A percentile compares a stretch with the other conserved stretches of the same genome.
Evolutionary conservation across 2,797 vertebrate genomes (phyloP).

Genomic region (Neosilurus hyrtlii): DNA sequence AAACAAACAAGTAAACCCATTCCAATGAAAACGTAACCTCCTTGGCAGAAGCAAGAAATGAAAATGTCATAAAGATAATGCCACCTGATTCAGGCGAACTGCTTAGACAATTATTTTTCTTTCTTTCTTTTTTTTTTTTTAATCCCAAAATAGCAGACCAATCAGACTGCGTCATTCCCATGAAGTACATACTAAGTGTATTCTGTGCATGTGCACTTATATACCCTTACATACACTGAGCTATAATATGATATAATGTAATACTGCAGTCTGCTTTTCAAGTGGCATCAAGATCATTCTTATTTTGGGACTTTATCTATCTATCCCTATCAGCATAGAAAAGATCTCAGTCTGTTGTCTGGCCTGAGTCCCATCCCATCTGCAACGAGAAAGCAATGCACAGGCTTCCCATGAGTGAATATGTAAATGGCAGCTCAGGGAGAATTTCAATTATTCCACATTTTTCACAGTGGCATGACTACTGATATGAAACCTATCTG

Average conservation of each 20-base stretch:
- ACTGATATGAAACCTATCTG: conserved; percentile 36
- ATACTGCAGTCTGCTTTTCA: not conserved
- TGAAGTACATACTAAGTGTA: too few species aligned
- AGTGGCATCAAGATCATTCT: not conserved
- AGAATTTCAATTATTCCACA: conserved; percentile 53
- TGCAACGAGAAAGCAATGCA: conserved; percentile 34
- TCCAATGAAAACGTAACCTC: too few species aligned
- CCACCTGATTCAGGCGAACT: too few species aligned
- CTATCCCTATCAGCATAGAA: not conserved
- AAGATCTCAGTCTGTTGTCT: conserved; percentile 35
- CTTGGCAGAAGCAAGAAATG: too few species aligned
- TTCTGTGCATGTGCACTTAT: too few species aligned
- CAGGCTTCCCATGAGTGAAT: conserved; percentile 35
- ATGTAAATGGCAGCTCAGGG: conserved; percentile 50
- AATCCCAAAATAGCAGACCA: too few species aligned
- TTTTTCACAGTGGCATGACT: conserved; percentile 52
- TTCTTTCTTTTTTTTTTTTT: too few species aligned
- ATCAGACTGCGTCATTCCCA: too few species aligned
- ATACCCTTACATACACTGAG: too few species aligned
- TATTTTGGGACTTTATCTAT: not conserved
- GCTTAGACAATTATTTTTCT: too few species aligned
- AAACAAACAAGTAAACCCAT: too few species aligned
- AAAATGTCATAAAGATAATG: too few species aligned
- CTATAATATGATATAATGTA: not conserved
- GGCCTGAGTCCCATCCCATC: conserved; percentile 42